Percentiles rank a stretch among this genome's conserved stretches.
These are phyloP conservation scores for Corynorhinus townsendii DNA, from an alignment of 2,113 vertebrate genomes.

Conservation along the genomic window DNA sequence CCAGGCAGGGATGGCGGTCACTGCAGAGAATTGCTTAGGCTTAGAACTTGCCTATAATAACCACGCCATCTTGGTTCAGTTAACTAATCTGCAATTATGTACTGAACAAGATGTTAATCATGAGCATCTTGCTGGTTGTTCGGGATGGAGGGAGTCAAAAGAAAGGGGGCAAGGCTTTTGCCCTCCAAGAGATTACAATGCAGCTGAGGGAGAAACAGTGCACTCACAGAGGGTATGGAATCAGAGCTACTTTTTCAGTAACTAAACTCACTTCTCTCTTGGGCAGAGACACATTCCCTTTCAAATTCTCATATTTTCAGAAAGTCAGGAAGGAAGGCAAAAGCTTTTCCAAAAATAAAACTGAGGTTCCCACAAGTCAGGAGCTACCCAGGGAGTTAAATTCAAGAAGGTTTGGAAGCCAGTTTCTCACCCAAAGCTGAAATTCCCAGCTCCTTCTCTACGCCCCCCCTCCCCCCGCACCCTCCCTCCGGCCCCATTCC, in stretches of 20 bases:
- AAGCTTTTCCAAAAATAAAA: neutral
- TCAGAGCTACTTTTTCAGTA: neutral
- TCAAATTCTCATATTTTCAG: neutral
- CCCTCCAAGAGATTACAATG: neutral
- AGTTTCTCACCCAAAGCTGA: neutral
- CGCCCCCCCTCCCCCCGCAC: too few relatives aligned
- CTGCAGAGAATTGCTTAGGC: neutral
- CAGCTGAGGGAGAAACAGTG: neutral
- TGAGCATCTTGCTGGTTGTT: neutral
- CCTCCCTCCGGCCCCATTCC: neutral
- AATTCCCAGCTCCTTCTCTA: neutral
- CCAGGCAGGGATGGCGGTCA: neutral
- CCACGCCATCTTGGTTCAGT: neutral
- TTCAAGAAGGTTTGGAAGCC: neutral
- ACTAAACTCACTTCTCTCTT: neutral
- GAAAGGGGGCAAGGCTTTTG: neutral
- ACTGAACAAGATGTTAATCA: neutral
- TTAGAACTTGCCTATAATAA: neutral
- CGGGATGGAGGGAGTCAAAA: neutral
- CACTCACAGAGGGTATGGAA: neutral
- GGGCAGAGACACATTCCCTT: neutral
- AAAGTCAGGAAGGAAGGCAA: neutral
- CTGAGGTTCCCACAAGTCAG: neutral
- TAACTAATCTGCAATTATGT: neutral
- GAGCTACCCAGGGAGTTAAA: neutral